phyloP scores from a whole-genome alignment of 2,113 vertebrate genomes.

The Gorilla gorilla region DNA sequence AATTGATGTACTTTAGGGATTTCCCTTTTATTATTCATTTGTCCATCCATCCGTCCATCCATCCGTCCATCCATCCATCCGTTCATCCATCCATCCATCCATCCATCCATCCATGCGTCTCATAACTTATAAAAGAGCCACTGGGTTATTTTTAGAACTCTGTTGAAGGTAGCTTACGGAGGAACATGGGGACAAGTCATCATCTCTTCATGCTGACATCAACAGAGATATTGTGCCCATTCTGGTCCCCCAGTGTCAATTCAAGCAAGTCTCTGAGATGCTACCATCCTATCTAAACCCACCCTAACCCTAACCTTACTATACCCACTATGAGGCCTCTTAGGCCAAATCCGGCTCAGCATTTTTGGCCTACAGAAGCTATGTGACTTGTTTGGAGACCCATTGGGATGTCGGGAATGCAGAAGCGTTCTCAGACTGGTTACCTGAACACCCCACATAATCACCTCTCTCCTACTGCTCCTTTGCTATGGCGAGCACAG shows the following conservation, averaged over 20 bases:
- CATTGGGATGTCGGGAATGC: neutral
- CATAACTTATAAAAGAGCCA: neutral
- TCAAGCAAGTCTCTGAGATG: neutral
- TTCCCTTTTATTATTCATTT: neutral
- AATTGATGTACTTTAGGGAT: conserved; percentile 42
- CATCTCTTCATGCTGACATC: neutral
- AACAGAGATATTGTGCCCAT: neutral
- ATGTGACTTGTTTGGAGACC: neutral
- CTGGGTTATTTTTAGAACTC: neutral
- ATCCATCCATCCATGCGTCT: neutral
- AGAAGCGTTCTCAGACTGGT: neutral
- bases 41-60: neutral
- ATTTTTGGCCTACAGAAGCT: neutral
- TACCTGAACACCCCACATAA: neutral
- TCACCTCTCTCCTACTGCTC: neutral
- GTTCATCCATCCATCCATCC: neutral
- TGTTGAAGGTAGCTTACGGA: neutral
- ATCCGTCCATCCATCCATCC: neutral
- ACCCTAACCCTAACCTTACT: neutral
- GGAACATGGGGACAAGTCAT: neutral
- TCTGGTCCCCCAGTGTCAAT: neutral
- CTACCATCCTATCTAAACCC: neutral
- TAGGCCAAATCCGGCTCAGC: neutral
- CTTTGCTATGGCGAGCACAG: neutral
- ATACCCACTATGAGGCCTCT: neutral